Evolutionary conservation across 1,140 invertebrate species (phyloP).

Genomic region (Goniozus legneri): DNA sequence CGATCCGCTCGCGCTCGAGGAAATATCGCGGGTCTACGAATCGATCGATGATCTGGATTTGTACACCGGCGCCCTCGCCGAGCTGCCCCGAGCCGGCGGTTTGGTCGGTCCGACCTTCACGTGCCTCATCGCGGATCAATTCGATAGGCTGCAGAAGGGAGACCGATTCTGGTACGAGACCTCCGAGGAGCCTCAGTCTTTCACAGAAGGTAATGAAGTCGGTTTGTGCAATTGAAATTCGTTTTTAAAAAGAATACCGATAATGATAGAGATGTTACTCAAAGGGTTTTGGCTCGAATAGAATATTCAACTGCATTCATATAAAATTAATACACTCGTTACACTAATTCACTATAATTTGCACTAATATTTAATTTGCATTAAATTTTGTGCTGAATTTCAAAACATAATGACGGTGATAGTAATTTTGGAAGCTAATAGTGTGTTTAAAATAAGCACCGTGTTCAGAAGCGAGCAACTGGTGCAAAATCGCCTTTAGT

Average conservation of each 20-base stretch:
- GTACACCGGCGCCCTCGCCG: constrained; percentile 80
- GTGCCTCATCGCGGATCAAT: constrained; percentile 85
- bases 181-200: constrained; percentile 61
- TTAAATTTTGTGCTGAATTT: no score
- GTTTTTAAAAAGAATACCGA: no score
- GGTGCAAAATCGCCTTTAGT: no score
- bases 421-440: no score
- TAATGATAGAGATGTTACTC: no score
- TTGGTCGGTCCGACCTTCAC: constrained; percentile 80
- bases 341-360: no score
- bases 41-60: constrained; percentile 82
- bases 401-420: no score
- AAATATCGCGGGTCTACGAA: constrained; percentile 66
- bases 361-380: no score
- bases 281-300: neutral
- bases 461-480: no score
- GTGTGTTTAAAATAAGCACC: no score
- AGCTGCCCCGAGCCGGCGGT: constrained; percentile 64
- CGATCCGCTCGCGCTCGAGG: constrained; percentile 60
- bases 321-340: no score
- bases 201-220: constrained; percentile 66
- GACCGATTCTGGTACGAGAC: constrained; percentile 89
- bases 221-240: no score
- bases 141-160: constrained; percentile 71
- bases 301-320: constrained; percentile 5